phyloP scores from a whole-genome alignment of 2,797 vertebrate genomes.

The Coranthus polyacanthus region DNA sequence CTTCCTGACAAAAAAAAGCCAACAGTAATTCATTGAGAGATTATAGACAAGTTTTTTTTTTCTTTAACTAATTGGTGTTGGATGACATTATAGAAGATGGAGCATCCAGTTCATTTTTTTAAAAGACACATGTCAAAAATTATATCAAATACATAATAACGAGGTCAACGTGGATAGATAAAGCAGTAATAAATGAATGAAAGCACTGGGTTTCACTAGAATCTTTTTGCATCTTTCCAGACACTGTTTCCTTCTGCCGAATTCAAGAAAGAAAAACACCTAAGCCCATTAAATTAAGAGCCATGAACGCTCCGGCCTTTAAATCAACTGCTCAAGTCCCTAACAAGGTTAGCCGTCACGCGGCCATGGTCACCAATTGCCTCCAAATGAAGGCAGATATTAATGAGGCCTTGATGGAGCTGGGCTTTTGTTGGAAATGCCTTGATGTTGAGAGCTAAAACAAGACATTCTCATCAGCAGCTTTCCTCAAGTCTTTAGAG shows the following conservation, averaged over 20 bases:
- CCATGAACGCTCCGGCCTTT: constrained; percentile 28
- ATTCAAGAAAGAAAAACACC: constrained; percentile 6
- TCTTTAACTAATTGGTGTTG: neutral
- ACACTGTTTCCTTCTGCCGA: neutral
- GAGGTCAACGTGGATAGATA: neutral
- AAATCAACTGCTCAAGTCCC: constrained; percentile 55
- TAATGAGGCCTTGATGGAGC: constrained; percentile 76
- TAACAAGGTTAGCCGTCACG: constrained; percentile 73
- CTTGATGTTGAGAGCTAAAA: constrained; percentile 74
- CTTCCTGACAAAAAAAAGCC: constrained; percentile 16
- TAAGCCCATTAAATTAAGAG: constrained; percentile 39
- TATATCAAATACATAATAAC: too few relatives aligned
- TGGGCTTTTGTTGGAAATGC: constrained; percentile 62
- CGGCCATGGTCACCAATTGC: constrained; percentile 63
- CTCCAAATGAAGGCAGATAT: constrained; percentile 69
- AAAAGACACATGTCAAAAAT: constrained; percentile 6
- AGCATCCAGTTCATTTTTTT: neutral
- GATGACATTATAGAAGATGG: neutral
- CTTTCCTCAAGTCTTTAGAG: constrained; percentile 75
- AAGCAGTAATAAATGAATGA: neutral
- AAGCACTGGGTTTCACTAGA: neutral
- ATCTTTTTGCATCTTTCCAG: neutral
- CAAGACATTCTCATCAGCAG: constrained; percentile 67
- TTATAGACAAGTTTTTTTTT: neutral
- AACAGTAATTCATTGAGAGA: neutral